Base-by-base conservation (phyloP, 2,888 invertebrate species). In the Dasypolia templi region DNA sequence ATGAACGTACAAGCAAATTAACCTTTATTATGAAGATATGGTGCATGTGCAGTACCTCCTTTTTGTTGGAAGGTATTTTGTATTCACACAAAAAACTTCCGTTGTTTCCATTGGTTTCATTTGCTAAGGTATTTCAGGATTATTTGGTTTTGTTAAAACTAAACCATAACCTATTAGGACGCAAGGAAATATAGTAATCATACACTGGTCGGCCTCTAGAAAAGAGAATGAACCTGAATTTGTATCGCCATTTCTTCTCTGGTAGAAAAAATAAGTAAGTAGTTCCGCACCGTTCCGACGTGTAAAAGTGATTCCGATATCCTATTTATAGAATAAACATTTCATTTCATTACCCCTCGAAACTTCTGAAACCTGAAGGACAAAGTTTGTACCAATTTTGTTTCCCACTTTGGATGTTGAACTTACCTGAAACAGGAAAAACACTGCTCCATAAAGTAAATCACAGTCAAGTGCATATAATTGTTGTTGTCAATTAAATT, bases 1-100 rank as follows among this genome's bases (percentile, higher is more conserved):
- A 88, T 89, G 89, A 86, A 87, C 83, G 79, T 92, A 87, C 91
- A 89, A 89, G 90, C 89, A 92, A 93, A 94, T 94, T 93, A 93
- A 93, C 93, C 91, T 94, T 93, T 91, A 92, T 91, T 89, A 88
- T 88, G 82, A 83, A 80, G 81, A 70, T 83, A 82, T 85, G 76
- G 75, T 79, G 74, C 63, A 74, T 83, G 73, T 70, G 63, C 35
- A 70, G 55, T 58, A 58, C 4, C 53, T 66, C 46, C 58, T 67
- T 66, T 61, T 44, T 56, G 53, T 75, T 66, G 55, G 75, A 78
- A 87, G 85, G 83, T 78, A 68, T 64, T 81, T 56, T 53, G 39
- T 64, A 51, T 17, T 67, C 63, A 56, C n/a, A 49, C 9, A 35
- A 75, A 32, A 46, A 32, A 17, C 3, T 17, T 67, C 14, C 22